A percentile compares a stretch with the other conserved stretches of the same genome.
Conservation (phyloP, 2,888 invertebrate genomes). For the Pomacea canaliculata region DNA sequence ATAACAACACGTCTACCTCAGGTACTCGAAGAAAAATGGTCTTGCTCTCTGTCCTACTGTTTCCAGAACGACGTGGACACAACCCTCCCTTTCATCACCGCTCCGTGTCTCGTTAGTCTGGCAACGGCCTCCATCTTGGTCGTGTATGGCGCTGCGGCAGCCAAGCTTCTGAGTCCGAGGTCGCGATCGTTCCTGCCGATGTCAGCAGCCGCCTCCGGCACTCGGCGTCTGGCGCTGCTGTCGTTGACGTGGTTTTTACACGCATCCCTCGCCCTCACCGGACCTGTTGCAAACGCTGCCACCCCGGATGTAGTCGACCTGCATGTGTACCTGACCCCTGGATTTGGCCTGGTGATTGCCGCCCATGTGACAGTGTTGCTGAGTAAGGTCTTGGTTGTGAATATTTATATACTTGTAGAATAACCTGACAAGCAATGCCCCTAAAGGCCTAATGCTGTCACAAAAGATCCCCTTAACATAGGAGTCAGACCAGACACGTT, state of each 20-base stretch:
- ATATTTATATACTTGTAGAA: no score
- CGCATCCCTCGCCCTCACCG: background rate
- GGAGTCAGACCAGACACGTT: no score
- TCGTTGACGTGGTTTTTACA: constrained; percentile 15
- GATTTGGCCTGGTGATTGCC: constrained; percentile 5
- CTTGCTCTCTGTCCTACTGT: no score
- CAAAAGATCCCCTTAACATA: no score
- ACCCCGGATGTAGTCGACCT: constrained; percentile 14
- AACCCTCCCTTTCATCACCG: background rate
- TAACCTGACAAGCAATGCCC: no score
- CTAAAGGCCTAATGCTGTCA: no score
- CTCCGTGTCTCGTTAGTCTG: background rate
- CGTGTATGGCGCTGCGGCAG: constrained; percentile 2
- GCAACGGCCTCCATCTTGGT: background rate
- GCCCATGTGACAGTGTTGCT: constrained; percentile 3
- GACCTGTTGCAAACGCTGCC: background rate
- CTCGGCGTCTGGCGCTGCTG: constrained; percentile 2
- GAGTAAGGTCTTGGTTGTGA: background rate
- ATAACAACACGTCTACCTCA: no score
- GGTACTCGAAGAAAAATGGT: no score
- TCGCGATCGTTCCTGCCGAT: background rate
- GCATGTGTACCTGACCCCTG: background rate
- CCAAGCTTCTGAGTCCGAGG: background rate
- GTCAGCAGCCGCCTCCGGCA: background rate
- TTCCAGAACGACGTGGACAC: no score